Conservation (phyloP, 2,113 vertebrate genomes). For the Tichodroma muraria region DNA sequence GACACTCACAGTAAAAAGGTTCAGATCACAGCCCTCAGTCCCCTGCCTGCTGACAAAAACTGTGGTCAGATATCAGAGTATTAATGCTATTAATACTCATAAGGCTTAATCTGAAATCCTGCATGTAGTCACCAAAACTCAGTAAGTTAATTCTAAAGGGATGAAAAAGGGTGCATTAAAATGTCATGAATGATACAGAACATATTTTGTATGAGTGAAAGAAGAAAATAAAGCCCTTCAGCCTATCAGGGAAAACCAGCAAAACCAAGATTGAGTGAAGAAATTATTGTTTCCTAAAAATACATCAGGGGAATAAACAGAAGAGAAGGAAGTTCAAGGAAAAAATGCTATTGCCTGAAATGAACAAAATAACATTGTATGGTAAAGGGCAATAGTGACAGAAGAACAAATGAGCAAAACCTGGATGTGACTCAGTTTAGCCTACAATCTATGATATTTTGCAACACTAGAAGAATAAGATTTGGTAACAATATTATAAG, state of each 20-base stretch:
- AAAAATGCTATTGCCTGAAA: background rate
- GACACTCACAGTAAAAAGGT: background rate
- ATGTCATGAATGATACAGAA: background rate
- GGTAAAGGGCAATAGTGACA: background rate
- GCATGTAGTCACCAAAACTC: background rate
- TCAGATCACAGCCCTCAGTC: background rate
- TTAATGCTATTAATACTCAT: background rate
- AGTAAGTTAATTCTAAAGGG: background rate
- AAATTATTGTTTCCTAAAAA: background rate
- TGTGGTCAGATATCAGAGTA: background rate
- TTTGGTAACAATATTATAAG: background rate
- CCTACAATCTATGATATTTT: background rate
- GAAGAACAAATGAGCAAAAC: background rate
- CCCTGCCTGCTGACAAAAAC: background rate
- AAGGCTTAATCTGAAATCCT: background rate
- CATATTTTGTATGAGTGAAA: background rate
- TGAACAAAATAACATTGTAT: background rate
- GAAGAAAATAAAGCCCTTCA: background rate
- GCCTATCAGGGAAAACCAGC: background rate
- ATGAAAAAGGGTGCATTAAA: background rate
- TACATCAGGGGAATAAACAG: background rate
- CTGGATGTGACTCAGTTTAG: background rate
- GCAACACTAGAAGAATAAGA: background rate
- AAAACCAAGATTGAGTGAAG: background rate
- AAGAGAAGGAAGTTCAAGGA: background rate